A percentile compares a stretch with the other conserved stretches of the same genome.
phyloP scores from a whole-genome alignment of 2,888 invertebrate species.

The Glaucopsyche alexis region DNA sequence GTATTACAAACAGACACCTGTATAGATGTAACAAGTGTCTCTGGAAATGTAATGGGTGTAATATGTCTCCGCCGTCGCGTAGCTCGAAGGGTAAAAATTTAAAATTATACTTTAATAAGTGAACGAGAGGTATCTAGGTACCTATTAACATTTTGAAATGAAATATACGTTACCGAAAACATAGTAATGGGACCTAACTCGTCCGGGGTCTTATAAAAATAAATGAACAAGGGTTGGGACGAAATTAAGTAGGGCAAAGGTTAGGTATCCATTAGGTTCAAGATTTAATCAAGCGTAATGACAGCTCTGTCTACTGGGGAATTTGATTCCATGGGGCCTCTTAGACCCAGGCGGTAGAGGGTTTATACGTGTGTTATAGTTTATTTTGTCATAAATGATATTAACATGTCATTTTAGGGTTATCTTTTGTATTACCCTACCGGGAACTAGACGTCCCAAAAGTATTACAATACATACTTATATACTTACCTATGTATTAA shows the following conservation, averaged over 20 bases:
- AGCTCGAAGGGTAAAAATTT: no score
- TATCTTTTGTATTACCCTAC: neutral
- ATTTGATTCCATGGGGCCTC: conserved; percentile 16
- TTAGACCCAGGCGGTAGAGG: neutral
- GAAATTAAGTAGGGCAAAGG: conserved; percentile 46
- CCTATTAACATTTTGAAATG: neutral
- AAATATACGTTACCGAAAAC: neutral
- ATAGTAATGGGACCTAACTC: conserved; percentile 15
- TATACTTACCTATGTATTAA: no score
- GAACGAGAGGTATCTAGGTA: no score
- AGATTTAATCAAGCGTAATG: conserved; percentile 48
- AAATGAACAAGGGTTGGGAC: conserved; percentile 42
- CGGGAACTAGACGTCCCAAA: neutral
- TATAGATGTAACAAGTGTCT: no score
- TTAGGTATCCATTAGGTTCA: conserved; percentile 44
- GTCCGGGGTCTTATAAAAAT: conserved; percentile 23
- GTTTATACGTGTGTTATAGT: neutral
- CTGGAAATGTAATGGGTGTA: neutral
- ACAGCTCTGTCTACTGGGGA: conserved; percentile 34
- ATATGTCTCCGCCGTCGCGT: no score
- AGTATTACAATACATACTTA: neutral
- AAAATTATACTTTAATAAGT: no score
- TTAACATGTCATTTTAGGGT: neutral
- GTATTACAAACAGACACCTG: no score
- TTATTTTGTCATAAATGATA: neutral